Base-by-base conservation (phyloP, 2,888 invertebrate species). In the Orchesella flavescens region DNA sequence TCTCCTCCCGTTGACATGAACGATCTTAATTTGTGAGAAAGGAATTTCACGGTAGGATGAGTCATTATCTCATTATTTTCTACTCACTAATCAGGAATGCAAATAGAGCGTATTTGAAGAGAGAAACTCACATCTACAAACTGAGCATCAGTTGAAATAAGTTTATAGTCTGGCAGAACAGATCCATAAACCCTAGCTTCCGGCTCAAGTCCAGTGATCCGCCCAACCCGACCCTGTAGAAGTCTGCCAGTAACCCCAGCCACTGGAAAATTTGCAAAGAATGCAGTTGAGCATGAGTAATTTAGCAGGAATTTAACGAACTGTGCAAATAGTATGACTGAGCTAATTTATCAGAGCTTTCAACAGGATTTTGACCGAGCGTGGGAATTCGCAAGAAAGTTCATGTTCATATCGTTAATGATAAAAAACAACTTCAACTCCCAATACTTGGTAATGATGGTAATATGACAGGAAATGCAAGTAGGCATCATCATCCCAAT, bases 171-270 rank as follows among this genome's bases (percentile, higher is more conserved):
- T 17, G 86, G 82, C 19, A 76, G 7, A 13, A 68, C 76, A 21
- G 83, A 76, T 1, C 86, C 75, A 69, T 83, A 85, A 5, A 85
- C 77, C 49, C 84, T 85, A 12, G 84, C 81, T 12, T 86, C 86
- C 9, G 88, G 88, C 72, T 88, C 88, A 12, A 87, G 57, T 21
- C 86, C 88, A 44, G 87, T 86, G 34, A 88, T 88, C 46, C 87
- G 53, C 2, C 86, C 86, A 23, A 88, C 19, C 61, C 73, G 59
- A 44, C 87, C 87, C 43, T 80, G 66, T 3, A 87, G 72, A 10
- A 84, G 49, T 66, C 83, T 71, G 1, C 88, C 88, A 21, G 86
- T 77, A 71, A 88, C 83, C 23, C 88, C 88, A 43, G 85, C 85
- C 15, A 87, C 76, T 73, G 49, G 43, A 69, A 53, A 43, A 23